Percentiles rank a stretch among this genome's conserved stretches.
Evolutionary conservation across 2,797 vertebrate species (phyloP).

Genomic region (Moxostoma hubbsi): DNA sequence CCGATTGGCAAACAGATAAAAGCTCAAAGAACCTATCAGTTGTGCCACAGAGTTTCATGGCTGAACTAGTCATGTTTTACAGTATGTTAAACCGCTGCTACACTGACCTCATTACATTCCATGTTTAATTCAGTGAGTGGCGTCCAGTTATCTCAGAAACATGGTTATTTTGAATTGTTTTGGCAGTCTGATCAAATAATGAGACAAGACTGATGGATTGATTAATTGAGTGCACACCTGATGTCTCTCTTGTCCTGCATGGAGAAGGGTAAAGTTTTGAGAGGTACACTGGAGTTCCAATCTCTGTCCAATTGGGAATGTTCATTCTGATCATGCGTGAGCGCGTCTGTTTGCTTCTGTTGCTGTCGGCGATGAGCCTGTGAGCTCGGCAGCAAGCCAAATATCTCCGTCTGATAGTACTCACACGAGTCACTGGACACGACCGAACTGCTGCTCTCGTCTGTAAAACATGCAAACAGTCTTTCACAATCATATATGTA

Average conservation of each 20-base stretch:
- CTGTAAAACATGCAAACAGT: slow-evolving; percentile 51
- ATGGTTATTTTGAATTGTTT: no score
- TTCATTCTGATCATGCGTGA: slow-evolving; percentile 17
- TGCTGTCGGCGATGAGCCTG: slow-evolving; percentile 55
- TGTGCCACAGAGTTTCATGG: no score
- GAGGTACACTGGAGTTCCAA: slow-evolving; percentile 57
- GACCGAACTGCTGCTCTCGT: slow-evolving; percentile 62
- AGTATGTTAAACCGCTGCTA: no score
- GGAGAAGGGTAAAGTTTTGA: slow-evolving; percentile 65
- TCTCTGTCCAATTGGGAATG: slow-evolving; percentile 49
- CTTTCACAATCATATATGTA: background rate
- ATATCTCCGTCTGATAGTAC: slow-evolving; percentile 73
- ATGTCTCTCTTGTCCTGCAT: slow-evolving; percentile 72
- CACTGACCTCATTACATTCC: no score
- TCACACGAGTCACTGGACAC: slow-evolving; percentile 67
- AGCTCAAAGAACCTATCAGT: no score
- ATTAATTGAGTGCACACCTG: slow-evolving; percentile 63
- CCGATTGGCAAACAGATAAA: no score
- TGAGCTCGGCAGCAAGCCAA: slow-evolving; percentile 70
- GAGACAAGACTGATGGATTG: no score
- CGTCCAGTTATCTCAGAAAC: no score
- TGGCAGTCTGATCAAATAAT: no score
- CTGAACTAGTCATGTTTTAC: no score
- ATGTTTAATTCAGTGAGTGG: no score
- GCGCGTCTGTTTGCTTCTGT: slow-evolving; percentile 1